Evolutionary conservation across 2,888 invertebrate genomes (phyloP).

Genomic region (Hyalella azteca): DNA sequence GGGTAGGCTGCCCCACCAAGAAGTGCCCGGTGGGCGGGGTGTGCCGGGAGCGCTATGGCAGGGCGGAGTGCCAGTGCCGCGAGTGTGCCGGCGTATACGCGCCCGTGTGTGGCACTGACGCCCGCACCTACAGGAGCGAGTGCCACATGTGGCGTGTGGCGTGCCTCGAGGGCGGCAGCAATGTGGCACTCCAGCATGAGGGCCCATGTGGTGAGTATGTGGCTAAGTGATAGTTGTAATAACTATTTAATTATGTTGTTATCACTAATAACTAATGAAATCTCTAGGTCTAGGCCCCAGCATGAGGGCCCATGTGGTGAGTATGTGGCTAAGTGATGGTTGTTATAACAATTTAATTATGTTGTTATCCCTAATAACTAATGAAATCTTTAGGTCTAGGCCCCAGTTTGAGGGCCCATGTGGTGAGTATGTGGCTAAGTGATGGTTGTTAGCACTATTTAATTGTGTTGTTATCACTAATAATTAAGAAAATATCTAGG

Average conservation of each 20-base stretch:
- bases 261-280: too few relatives aligned
- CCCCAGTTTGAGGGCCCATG: background rate
- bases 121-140: constrained; percentile 80
- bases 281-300: background rate
- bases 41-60: constrained; percentile 73
- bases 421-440: background rate
- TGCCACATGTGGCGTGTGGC: constrained; percentile 81
- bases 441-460: too few relatives aligned
- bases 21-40: constrained; percentile 64
- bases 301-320: background rate
- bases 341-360: too few relatives aligned
- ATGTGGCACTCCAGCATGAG: constrained; percentile 76
- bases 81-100: constrained; percentile 82
- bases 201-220: constrained; percentile 82
- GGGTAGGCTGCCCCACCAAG: constrained; percentile 73
- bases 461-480: too few relatives aligned
- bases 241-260: too few relatives aligned
- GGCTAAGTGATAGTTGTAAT: too few relatives aligned
- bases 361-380: too few relatives aligned
- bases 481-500: too few relatives aligned
- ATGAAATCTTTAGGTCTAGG: too few relatives aligned
- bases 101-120: constrained; percentile 82
- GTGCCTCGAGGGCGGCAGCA: constrained; percentile 74
- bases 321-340: background rate
- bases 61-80: constrained; percentile 83